Conservation (phyloP, 1,140 invertebrate species). For the Ceratina calcarata region DNA sequence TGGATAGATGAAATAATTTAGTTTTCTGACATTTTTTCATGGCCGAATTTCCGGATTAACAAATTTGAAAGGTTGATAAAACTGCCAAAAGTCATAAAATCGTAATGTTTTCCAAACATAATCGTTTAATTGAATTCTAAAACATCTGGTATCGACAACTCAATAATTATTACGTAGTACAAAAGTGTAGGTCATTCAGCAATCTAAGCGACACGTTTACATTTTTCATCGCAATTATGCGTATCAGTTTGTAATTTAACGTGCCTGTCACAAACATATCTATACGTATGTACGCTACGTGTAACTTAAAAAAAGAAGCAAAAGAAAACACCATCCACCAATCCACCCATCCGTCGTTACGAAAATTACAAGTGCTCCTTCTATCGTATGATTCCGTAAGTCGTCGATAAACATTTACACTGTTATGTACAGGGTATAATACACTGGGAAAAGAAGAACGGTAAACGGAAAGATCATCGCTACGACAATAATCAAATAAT, state of each 20-base stretch:
- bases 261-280: constrained; percentile 41
- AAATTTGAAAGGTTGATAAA: no score
- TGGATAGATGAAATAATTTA: no score
- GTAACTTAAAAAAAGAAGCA: constrained; percentile 48
- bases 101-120: no score
- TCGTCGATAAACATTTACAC: constrained; percentile 71
- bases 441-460: constrained; percentile 58
- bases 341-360: constrained; percentile 59
- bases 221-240: constrained; percentile 24
- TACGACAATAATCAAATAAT: constrained; percentile 43
- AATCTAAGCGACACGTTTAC: constrained; percentile 30
- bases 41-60: no score
- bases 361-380: constrained; percentile 72
- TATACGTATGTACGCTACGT: constrained; percentile 36
- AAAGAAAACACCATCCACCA: constrained; percentile 58
- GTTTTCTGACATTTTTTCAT: no score
- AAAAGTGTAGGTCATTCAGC: no score
- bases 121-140: no score
- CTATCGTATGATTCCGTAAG: constrained; percentile 55
- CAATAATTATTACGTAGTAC: no score
- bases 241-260: background rate
- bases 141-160: no score
- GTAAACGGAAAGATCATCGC: constrained; percentile 44
- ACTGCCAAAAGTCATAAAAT: no score
- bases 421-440: constrained; percentile 73